A percentile compares a stretch with the other conserved stretches of the same genome.
Conservation (phyloP, 1,140 invertebrate species). For the Watersipora subatra region DNA sequence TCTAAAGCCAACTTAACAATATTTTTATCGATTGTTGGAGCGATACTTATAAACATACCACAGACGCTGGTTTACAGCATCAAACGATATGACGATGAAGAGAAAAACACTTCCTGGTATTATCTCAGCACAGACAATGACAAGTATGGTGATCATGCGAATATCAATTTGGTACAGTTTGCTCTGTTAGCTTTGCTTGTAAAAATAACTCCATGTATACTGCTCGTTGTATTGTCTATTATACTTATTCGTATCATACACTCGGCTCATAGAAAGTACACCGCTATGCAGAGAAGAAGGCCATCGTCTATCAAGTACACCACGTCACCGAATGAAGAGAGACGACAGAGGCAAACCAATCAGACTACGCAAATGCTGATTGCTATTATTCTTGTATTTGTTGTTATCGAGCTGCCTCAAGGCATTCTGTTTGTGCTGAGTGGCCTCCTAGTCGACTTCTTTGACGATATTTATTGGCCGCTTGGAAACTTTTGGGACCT, state of each 20-base stretch:
- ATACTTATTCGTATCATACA: conserved; percentile 61
- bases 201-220: conserved; percentile 63
- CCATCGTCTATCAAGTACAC: too few species aligned
- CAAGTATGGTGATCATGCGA: background rate
- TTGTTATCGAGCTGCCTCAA: conserved; percentile 70
- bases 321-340: conserved; percentile 16
- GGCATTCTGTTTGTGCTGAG: conserved; percentile 35
- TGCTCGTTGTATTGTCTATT: conserved; percentile 63
- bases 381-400: conserved; percentile 67
- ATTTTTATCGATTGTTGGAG: conserved; percentile 53
- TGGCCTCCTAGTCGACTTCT: conserved; percentile 27
- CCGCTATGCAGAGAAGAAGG: conserved; percentile 4
- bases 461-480: conserved; percentile 35
- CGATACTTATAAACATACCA: conserved; percentile 62
- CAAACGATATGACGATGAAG: background rate
- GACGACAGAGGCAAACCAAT: conserved; percentile 48
- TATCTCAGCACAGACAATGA: background rate
- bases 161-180: background rate
- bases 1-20: conserved; percentile 59
- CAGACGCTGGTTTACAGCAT: conserved; percentile 45
- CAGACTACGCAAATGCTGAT: conserved; percentile 79
- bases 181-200: conserved; percentile 44
- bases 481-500: conserved; percentile 83
- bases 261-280: conserved; percentile 24
- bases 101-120: background rate